phyloP scores from a whole-genome alignment of 1,140 invertebrate genomes.

The Drosophila tani region DNA sequence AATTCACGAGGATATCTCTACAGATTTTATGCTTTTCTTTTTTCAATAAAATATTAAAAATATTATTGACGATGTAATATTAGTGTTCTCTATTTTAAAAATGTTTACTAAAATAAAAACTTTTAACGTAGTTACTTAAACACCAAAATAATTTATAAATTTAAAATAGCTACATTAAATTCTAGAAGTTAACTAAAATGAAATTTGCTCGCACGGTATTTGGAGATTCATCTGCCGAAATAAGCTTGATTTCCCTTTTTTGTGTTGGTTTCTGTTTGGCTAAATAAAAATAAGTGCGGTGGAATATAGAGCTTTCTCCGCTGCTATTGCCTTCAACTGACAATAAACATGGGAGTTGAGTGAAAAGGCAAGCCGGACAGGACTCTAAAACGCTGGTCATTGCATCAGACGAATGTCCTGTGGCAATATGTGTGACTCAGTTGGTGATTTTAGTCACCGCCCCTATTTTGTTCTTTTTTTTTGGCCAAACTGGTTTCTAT shows the following conservation, averaged over 20 bases:
- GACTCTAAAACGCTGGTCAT: conserved; percentile 57
- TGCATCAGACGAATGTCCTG: conserved; percentile 51
- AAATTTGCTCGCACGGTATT: background rate
- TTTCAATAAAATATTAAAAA: too few species aligned
- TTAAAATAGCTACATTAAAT: too few species aligned
- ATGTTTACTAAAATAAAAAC: too few species aligned
- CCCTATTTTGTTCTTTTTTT: background rate
- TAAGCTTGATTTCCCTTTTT: conserved; percentile 24
- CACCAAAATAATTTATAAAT: background rate
- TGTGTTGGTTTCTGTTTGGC: conserved; percentile 30
- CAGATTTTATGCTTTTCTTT: too few species aligned
- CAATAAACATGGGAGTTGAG: conserved; percentile 63
- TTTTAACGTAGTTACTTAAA: too few species aligned
- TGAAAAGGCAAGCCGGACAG: conserved; percentile 26
- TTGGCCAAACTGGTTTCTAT: background rate
- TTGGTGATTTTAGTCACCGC: conserved; percentile 21
- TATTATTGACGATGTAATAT: too few species aligned
- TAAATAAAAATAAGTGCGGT: conserved; percentile 70
- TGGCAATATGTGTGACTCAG: conserved; percentile 36
- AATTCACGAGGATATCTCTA: background rate
- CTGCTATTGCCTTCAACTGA: conserved; percentile 52
- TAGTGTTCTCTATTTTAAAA: too few species aligned
- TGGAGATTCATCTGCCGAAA: conserved; percentile 1
- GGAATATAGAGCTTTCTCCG: conserved; percentile 15
- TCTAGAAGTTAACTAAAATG: background rate